Evolutionary conservation across 2,113 vertebrate species (phyloP).

Genomic region (Bubo blakistoni): DNA sequence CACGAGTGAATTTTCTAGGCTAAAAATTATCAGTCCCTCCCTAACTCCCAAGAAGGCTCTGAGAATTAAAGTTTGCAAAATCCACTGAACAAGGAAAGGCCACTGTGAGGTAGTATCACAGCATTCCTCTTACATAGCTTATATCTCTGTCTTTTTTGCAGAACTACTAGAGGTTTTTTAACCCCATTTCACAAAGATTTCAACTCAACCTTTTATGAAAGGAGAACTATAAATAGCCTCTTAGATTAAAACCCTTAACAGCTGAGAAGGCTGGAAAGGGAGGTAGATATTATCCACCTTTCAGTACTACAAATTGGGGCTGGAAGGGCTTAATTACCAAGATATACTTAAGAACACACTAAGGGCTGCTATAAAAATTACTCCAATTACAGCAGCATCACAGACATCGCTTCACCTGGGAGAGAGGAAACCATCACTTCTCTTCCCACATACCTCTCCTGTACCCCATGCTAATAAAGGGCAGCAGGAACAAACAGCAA

Average conservation of each 20-base stretch:
- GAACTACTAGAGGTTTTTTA: slow-evolving; percentile 38
- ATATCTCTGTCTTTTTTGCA: background rate
- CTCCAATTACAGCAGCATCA: slow-evolving; percentile 35
- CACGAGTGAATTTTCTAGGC: background rate
- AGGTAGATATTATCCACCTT: slow-evolving; percentile 49
- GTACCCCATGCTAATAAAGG: background rate
- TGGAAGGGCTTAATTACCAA: slow-evolving; percentile 54
- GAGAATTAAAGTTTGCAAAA: background rate
- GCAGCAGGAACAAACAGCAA: background rate
- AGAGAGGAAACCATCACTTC: background rate
- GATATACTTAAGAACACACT: slow-evolving; percentile 50
- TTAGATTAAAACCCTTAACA: slow-evolving; percentile 56
- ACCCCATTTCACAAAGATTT: slow-evolving; percentile 58
- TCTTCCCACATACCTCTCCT: background rate
- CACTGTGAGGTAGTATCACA: background rate
- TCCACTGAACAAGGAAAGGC: background rate
- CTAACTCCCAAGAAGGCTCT: background rate
- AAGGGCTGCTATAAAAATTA: slow-evolving; percentile 30
- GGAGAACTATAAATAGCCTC: slow-evolving; percentile 51
- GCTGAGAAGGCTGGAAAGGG: slow-evolving; percentile 32
- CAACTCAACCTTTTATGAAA: slow-evolving; percentile 58
- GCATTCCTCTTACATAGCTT: background rate
- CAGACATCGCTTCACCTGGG: background rate
- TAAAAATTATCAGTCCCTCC: background rate
- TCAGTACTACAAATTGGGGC: slow-evolving; percentile 42